Evolutionary conservation across 2,888 invertebrate species (phyloP), one percentile per base, ranked within the genome.

Genomic region (Griposia aprilina): DNA sequence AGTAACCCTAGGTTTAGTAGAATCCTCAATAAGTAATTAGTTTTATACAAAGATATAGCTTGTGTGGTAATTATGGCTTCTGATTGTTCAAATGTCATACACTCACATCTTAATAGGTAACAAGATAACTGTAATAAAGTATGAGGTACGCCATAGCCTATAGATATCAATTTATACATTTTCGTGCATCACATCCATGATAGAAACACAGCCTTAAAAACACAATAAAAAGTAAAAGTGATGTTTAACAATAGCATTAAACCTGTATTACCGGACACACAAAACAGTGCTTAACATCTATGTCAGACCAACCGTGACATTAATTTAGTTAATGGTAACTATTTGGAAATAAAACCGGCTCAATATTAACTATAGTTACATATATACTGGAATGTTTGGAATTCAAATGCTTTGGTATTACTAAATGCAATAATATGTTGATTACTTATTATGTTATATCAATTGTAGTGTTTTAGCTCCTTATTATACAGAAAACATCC

Each of bases 281-380:
- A 69, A 76, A 60, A 66, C 50, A 65, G 65, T 62, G 48, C 41
- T 20, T 30, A 78, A 79, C 67, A 73, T 69, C 62, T 59, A 67
- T 78, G 65, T 60, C 76, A 76, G 72, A 70, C 70, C 83, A 87
- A 85, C 68, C 55, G 6, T 88, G 77, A 83, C 63, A 73, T 60
- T n/a, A 66, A 69, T 80, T 77, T 63, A 41, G 36, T 20, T 63
- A 72, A 66, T 70, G 0, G 62, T 71, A 62, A 57, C 45, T 36
- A 48, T 41, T 70, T 63, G 13, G n/a, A 59, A 67, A 69, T 52
- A 55, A 30, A 74, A 76, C 48, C 1, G 4, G 8, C 20, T 45
- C 26, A 71, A 30, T 45, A 55, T 17, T 36, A 23, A 66, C 15
- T 48, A 26, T 36, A n/a, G 52, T 48, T 52, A 81, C 5, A 50